Percentiles rank a stretch among this genome's conserved stretches.
Evolutionary conservation across 2,113 vertebrate genomes (phyloP).

Genomic region (Pimephales promelas): DNA sequence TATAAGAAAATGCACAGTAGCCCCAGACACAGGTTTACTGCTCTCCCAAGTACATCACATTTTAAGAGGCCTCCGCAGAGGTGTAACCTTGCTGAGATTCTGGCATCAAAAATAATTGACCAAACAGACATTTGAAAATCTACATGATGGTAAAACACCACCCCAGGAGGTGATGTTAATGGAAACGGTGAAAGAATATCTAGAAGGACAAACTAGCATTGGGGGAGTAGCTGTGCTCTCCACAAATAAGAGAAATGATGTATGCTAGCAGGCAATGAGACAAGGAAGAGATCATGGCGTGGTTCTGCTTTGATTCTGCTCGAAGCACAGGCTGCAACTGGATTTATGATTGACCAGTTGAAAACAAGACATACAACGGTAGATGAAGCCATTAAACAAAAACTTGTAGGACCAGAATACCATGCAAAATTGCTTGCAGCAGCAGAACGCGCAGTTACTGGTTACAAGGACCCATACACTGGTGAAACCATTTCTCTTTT

Average conservation of each 20-base stretch:
- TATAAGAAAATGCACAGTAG: constrained; percentile 81
- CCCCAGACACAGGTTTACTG: constrained; percentile 81
- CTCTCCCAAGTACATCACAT: constrained; percentile 83
- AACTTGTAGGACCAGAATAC: constrained; percentile 79
- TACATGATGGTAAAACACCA: constrained; percentile 80
- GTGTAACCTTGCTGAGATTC: constrained; percentile 77
- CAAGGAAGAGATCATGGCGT: constrained; percentile 81
- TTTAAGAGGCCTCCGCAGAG: constrained; percentile 77
- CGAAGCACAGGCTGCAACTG: constrained; percentile 85
- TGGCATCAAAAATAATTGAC: constrained; percentile 81
- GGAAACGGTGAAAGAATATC: constrained; percentile 83
- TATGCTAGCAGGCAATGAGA: constrained; percentile 78
- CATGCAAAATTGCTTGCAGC: constrained; percentile 81
- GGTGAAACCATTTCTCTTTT: constrained; percentile 80
- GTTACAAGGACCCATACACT: constrained; percentile 85
- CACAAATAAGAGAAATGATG: constrained; percentile 72
- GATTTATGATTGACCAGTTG: constrained; percentile 84
- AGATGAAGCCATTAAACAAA: constrained; percentile 80
- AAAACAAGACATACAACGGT: constrained; percentile 81
- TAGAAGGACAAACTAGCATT: constrained; percentile 77
- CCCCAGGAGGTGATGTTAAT: constrained; percentile 78
- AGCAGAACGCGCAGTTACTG: constrained; percentile 85
- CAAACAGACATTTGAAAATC: constrained; percentile 72
- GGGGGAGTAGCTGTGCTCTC: constrained; percentile 72
- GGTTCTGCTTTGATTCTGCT: constrained; percentile 86